phyloP scores from a whole-genome alignment of 1,140 invertebrate species.

The Melanaphis sacchari region DNA sequence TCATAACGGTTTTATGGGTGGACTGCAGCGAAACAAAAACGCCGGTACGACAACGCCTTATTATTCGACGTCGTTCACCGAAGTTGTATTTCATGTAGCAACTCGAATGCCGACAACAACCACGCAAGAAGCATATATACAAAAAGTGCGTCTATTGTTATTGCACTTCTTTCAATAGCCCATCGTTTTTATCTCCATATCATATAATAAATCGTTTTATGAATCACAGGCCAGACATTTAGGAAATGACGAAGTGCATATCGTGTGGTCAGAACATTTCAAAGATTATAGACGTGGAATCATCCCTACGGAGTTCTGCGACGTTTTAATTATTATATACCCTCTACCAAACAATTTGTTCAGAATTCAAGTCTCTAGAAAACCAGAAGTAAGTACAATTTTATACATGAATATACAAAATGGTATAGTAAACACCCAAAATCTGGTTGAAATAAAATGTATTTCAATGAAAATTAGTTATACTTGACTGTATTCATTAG shows the following conservation, averaged over 20 bases:
- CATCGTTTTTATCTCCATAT: background rate
- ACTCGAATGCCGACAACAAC: constrained; percentile 93
- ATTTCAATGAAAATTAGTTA: background rate
- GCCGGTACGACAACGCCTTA: constrained; percentile 94
- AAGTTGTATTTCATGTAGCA: constrained; percentile 94
- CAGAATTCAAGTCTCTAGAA: constrained; percentile 83
- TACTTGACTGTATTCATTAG: too few relatives aligned
- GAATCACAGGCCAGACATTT: constrained; percentile 85
- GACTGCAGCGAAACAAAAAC: constrained; percentile 87
- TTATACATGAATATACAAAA: background rate
- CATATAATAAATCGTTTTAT: background rate
- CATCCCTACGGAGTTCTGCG: constrained; percentile 98
- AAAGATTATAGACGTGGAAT: constrained; percentile 95
- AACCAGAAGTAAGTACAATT: constrained; percentile 75
- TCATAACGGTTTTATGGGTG: constrained; percentile 96
- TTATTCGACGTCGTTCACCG: constrained; percentile 88
- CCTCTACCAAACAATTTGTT: constrained; percentile 83
- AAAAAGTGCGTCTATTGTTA: constrained; percentile 73
- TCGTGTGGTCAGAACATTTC: constrained; percentile 98
- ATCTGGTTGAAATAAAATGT: background rate
- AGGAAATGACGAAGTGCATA: constrained; percentile 99
- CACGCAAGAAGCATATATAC: constrained; percentile 81
- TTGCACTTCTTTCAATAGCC: background rate
- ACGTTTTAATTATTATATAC: constrained; percentile 97
- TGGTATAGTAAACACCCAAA: background rate